phyloP scores from a whole-genome alignment of 2,888 invertebrate species.

The Aspidapion aeneum region DNA sequence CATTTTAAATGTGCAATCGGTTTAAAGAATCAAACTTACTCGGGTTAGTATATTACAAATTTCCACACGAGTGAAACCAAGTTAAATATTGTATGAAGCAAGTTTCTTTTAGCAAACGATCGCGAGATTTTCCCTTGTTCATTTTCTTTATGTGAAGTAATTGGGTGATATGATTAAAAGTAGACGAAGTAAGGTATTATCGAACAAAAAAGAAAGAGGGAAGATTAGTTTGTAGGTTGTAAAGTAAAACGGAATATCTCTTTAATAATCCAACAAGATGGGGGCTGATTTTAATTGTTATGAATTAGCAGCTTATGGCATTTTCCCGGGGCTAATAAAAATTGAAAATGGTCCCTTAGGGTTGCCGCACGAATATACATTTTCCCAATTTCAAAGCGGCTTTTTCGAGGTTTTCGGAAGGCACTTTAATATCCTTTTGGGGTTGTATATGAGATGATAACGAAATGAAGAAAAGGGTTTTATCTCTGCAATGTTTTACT shows the following conservation, averaged over 20 bases:
- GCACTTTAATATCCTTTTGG: not conserved
- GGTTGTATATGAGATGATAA: not conserved
- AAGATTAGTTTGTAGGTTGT: no score
- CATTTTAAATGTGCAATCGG: constrained; percentile 22
- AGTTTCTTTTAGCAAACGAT: no score
- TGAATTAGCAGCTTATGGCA: not conserved
- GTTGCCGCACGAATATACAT: not conserved
- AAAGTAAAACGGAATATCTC: no score
- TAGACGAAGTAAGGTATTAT: no score
- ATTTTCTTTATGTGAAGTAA: no score
- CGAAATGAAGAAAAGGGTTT: not conserved
- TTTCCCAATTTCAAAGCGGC: not conserved
- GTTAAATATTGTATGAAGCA: no score
- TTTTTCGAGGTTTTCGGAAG: not conserved
- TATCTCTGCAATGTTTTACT: not conserved
- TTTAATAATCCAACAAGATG: not conserved
- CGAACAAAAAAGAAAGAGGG: no score
- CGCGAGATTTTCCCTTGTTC: no score
- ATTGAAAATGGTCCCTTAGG: not conserved
- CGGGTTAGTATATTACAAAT: not conserved
- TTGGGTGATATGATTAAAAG: no score
- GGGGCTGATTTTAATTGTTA: not conserved
- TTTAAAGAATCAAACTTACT: not conserved
- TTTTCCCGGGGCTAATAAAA: not conserved
- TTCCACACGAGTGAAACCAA: no score